Conservation (phyloP, 2,113 vertebrate species). For the Myodes glareolus region DNA sequence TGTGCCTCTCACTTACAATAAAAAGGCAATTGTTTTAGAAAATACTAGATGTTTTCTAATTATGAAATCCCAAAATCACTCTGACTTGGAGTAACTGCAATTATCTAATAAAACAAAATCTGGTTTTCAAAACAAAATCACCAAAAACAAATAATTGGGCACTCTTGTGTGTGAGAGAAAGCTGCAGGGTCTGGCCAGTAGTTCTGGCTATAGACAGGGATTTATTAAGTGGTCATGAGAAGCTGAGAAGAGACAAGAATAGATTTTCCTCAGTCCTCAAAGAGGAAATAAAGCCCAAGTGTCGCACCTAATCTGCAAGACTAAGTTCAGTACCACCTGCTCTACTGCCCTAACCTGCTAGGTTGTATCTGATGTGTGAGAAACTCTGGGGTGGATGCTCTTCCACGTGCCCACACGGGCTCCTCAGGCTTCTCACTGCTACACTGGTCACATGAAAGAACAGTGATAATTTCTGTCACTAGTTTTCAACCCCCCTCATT, state of each 20-base stretch:
- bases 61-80: background rate
- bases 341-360: background rate
- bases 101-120: slow-evolving; percentile 6
- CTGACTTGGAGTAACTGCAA: background rate
- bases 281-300: background rate
- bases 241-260: background rate
- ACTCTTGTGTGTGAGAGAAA: background rate
- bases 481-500: background rate
- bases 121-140: background rate
- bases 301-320: background rate
- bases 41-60: background rate
- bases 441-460: background rate
- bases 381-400: background rate
- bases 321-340: background rate
- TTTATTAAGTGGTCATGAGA: background rate
- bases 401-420: fast-evolving
- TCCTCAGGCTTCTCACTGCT: background rate
- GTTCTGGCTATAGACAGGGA: background rate
- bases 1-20: background rate
- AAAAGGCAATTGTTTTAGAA: background rate
- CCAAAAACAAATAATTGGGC: background rate
- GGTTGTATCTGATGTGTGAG: background rate
- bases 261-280: background rate
- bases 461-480: background rate
- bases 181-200: background rate